These are phyloP conservation scores for Anthopleura xanthogrammica DNA, from an alignment of 92 coral and sea anemone genomes.

Conservation along the genomic window DNA sequence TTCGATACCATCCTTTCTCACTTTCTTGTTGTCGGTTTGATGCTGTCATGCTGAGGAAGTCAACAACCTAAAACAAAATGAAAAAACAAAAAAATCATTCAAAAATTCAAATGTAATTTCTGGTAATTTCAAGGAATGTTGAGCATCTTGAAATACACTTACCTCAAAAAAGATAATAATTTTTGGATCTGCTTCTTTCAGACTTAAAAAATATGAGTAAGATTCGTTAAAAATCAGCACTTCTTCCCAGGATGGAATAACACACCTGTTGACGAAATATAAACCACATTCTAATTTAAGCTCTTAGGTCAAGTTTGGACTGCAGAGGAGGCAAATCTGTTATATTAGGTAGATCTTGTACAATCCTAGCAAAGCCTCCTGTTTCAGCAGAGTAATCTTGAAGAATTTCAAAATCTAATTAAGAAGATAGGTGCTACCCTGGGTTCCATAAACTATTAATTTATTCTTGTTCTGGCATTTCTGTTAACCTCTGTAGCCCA, in stretches of 20 bases:
- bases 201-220: slow-evolving; percentile 78
- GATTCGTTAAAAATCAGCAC: slow-evolving; percentile 89
- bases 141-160: neutral
- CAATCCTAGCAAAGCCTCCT: no score
- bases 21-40: slow-evolving; percentile 66
- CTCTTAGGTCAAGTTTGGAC: no score
- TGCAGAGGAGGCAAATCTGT: no score
- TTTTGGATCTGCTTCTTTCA: slow-evolving; percentile 82
- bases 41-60: slow-evolving; percentile 87
- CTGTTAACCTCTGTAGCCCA: no score
- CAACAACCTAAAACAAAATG: slow-evolving; percentile 65
- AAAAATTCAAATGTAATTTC: neutral
- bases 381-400: no score
- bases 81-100: no score
- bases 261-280: slow-evolving; percentile 53
- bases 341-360: no score
- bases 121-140: neutral
- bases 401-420: no score
- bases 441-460: no score
- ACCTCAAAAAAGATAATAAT: slow-evolving; percentile 96
- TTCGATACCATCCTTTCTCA: slow-evolving; percentile 95
- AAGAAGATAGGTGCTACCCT: no score
- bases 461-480: no score
- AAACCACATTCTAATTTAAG: neutral
- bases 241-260: slow-evolving; percentile 95